Conservation (phyloP, 2,888 invertebrate genomes). For the Enoplolaimus lenunculus region DNA sequence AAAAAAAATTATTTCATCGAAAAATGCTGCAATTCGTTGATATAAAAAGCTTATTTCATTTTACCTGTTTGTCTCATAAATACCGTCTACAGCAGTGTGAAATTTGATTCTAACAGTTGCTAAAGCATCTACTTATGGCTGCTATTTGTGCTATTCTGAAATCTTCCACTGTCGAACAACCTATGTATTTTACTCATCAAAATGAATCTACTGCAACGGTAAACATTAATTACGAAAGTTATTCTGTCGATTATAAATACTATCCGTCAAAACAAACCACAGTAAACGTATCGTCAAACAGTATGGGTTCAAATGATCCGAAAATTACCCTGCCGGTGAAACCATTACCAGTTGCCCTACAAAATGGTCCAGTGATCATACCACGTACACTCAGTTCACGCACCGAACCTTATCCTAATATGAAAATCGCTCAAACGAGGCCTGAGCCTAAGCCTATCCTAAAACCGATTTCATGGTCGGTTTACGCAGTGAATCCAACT, state of each 20-base stretch:
- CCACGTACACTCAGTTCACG: not conserved
- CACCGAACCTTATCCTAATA: not conserved
- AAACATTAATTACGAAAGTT: not conserved
- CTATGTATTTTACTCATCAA: not conserved
- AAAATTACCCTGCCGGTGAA: no score
- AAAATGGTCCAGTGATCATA: no score
- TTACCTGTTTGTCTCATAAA: no score
- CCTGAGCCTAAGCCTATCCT: not conserved
- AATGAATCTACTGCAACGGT: not conserved
- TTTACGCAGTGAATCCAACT: not conserved
- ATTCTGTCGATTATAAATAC: not conserved
- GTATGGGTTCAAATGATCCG: not conserved
- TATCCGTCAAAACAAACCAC: not conserved
- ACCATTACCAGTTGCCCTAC: no score
- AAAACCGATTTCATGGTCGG: not conserved
- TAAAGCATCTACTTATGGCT: no score
- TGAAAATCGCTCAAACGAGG: not conserved
- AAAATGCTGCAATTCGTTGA: no score
- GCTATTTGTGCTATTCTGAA: slow-evolving; percentile 1
- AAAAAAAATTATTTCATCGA: no score
- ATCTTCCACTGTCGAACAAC: not conserved
- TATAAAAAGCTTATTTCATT: no score
- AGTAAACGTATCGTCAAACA: not conserved
- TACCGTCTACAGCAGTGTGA: no score
- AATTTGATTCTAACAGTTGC: no score